Evolutionary conservation across 2,888 invertebrate genomes (phyloP).

Genomic region (Falcaria lacertinaria): DNA sequence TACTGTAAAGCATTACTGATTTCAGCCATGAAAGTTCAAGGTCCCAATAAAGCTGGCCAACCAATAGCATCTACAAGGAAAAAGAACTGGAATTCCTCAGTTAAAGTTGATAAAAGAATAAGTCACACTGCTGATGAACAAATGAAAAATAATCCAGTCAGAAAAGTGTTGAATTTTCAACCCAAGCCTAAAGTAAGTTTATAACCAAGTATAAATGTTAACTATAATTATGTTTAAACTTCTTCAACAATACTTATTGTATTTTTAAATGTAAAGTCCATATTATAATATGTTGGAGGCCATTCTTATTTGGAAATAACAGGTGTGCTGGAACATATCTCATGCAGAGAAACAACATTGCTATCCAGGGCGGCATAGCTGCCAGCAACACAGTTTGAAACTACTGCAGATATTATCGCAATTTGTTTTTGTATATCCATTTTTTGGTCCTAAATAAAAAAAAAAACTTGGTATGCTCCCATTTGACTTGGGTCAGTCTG

Average conservation of each 20-base stretch:
- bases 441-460: no score
- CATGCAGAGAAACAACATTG: no score
- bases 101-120: constrained; percentile 54
- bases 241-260: not conserved
- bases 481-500: no score
- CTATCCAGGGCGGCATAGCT: no score
- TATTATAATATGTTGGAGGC: no score
- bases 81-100: constrained; percentile 64
- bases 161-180: constrained; percentile 64
- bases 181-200: constrained; percentile 38
- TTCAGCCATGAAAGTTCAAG: constrained; percentile 43
- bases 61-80: constrained; percentile 36
- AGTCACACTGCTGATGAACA: constrained; percentile 50
- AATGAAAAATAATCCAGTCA: constrained; percentile 45
- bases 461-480: no score
- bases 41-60: constrained; percentile 30
- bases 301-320: no score
- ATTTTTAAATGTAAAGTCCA: no score
- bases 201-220: not conserved
- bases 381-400: no score
- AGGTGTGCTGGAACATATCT: no score
- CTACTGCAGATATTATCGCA: no score
- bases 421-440: no score
- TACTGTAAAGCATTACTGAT: constrained; percentile 7
- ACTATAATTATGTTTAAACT: not conserved